Evolutionary conservation across 2,113 vertebrate genomes (phyloP).

Genomic region (Phyllopteryx taeniolatus): DNA sequence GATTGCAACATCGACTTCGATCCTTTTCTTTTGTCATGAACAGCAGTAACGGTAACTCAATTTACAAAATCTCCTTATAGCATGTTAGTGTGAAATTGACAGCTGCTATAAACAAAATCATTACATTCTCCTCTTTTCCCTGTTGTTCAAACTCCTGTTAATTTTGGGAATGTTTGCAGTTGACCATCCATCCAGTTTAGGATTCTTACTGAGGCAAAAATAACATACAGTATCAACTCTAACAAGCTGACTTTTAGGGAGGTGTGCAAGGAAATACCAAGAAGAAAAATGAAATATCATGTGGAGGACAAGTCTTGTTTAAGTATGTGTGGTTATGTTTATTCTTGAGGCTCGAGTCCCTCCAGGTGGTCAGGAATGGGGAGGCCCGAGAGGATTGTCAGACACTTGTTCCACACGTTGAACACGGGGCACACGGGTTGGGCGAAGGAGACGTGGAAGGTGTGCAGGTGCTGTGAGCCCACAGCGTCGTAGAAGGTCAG

Average conservation of each 20-base stretch:
- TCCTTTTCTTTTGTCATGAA: conserved; percentile 35
- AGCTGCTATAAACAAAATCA: not conserved
- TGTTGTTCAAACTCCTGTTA: not conserved
- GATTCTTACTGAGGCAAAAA: conserved; percentile 8
- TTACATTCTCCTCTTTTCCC: not conserved
- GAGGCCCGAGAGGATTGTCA: conserved; percentile 95
- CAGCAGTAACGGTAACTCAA: conserved; percentile 17
- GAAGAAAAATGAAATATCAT: not conserved
- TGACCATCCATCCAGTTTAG: not conserved
- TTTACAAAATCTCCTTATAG: conserved; percentile 51
- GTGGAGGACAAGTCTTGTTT: not conserved
- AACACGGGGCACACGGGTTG: conserved; percentile 96
- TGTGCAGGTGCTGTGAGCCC: conserved; percentile 93
- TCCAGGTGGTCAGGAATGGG: conserved; percentile 97
- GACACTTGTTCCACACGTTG: conserved; percentile 96
- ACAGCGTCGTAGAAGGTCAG: conserved; percentile 94
- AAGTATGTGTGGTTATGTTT: conserved; percentile 2
- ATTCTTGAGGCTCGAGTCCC: conserved; percentile 81
- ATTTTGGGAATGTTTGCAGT: not conserved
- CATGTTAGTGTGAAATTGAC: not conserved
- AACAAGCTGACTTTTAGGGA: not conserved
- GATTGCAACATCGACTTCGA: conserved; percentile 53
- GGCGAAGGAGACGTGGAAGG: conserved; percentile 87
- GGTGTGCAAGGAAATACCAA: conserved; percentile 1
- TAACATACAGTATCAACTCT: not conserved